Evolutionary conservation across 2,888 invertebrate species (phyloP), one percentile per base, ranked within the genome.

Genomic region (Rhodophaea formosa): DNA sequence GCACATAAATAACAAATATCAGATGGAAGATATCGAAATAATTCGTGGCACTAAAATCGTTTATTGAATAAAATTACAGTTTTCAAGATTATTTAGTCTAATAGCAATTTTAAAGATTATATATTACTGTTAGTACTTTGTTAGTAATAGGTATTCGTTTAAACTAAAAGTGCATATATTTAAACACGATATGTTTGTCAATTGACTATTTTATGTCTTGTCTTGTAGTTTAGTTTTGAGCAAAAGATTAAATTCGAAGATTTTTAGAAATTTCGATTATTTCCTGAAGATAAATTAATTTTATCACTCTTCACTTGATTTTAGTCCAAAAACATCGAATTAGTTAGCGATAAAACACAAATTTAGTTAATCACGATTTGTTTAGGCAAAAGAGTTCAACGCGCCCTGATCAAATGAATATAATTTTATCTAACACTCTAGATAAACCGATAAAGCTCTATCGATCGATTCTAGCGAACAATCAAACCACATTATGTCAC

Each of bases 351-450:
- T 39, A 39, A 39, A 39, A 39, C 39, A n/a, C 12, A 12, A 35
- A 42, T 42, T 42, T 52, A 8, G 17, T 42, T 39, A 51, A 44
- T 57, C 23, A 44, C 7, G 63, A 47, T 60, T 64, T 65, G 59
- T 66, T 64, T 62, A 69, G 78, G 76, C 71, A 86, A 90, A 89
- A 91, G 90, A 90, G 79, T 77, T 90, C 86, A 90, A 91, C 90
- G 90, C 84, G 86, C 69, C 61, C 67, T 63, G 59, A 62, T 69
- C 74, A 74, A 78, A 79, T 68, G 80, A 72, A 68, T 61, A 66
- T 68, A 60, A 56, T 70, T 74, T 79, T 83, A 86, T 83, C 82
- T 67, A 75, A 75, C 75, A 67, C 71, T 74, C 76, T 68, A 82
- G 80, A 80, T 80, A 79, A 77, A 70, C 68, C 67, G 62, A 66